These are phyloP conservation scores for Microctenopoma stevenorrisi DNA, from an alignment of 2,797 vertebrate species.

Conservation along the genomic window DNA sequence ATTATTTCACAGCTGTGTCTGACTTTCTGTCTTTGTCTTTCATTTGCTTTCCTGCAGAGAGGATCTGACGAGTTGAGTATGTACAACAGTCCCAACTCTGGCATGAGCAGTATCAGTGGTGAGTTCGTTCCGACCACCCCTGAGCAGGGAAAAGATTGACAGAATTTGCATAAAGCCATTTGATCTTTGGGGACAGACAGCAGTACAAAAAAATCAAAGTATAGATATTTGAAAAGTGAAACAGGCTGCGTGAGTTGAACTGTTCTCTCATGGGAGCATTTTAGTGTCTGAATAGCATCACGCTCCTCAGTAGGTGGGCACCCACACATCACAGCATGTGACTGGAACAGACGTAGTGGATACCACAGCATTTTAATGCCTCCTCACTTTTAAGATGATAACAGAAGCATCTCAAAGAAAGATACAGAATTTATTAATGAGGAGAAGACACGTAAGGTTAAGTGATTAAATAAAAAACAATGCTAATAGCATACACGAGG, in stretches of 20 bases:
- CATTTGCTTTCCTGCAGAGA: slow-evolving; percentile 82
- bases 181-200: slow-evolving; percentile 7
- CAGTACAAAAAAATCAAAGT: slow-evolving; percentile 28
- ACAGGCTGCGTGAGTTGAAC: slow-evolving; percentile 24
- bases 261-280: slow-evolving; percentile 37
- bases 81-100: slow-evolving; percentile 96
- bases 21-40: slow-evolving; percentile 16
- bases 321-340: slow-evolving; percentile 60
- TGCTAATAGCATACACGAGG: not conserved
- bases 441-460: not conserved
- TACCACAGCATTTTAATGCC: slow-evolving; percentile 51
- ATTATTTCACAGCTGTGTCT: slow-evolving; percentile 44
- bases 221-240: slow-evolving; percentile 46
- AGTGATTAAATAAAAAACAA: not conserved
- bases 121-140: slow-evolving; percentile 79
- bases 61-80: slow-evolving; percentile 98
- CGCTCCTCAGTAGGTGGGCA: slow-evolving; percentile 64
- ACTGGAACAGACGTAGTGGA: slow-evolving; percentile 41
- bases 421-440: slow-evolving; percentile 9
- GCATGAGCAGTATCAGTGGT: slow-evolving; percentile 95
- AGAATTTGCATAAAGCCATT: slow-evolving; percentile 33
- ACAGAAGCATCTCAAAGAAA: slow-evolving; percentile 24
- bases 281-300: slow-evolving; percentile 54
- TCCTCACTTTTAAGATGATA: slow-evolving; percentile 6
- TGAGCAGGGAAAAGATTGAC: slow-evolving; percentile 28